phyloP scores from a whole-genome alignment of 2,113 vertebrate genomes.

The Oncorhynchus kisutch region DNA sequence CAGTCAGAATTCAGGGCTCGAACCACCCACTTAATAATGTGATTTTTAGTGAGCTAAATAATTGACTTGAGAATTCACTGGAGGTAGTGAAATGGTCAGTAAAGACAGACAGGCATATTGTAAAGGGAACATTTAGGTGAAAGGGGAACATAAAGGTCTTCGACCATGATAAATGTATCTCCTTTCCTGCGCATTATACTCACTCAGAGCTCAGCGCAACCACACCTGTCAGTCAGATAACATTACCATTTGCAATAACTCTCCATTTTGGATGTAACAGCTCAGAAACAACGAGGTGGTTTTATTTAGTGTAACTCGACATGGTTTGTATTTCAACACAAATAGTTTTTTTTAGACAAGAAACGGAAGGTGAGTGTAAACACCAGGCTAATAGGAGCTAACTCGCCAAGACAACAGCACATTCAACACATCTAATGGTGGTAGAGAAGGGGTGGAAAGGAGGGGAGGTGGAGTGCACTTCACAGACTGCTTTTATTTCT shows the following conservation, averaged over 20 bases:
- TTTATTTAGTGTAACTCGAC: constrained; percentile 9
- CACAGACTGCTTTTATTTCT: no score
- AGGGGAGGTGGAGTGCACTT: not conserved
- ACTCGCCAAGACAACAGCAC: constrained; percentile 36
- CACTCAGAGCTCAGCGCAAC: constrained; percentile 20
- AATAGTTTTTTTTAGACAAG: constrained; percentile 50
- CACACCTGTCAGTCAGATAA: constrained; percentile 57
- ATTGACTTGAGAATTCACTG: not conserved
- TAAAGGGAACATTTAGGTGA: no score
- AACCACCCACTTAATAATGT: not conserved
- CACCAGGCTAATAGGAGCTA: constrained; percentile 48
- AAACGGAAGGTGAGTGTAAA: constrained; percentile 44
- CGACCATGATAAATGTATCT: no score
- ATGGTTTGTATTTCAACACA: constrained; percentile 56
- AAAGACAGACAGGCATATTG: no score
- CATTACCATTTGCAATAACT: constrained; percentile 59
- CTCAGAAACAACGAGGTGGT: constrained; percentile 48
- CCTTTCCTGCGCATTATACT: no score
- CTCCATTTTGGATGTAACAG: constrained; percentile 61
- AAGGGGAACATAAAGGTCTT: no score
- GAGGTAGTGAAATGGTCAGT: not conserved
- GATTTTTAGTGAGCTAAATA: not conserved
- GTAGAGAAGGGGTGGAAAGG: not conserved
- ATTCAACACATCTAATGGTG: constrained; percentile 45
- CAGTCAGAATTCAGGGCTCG: no score